phyloP scores from a whole-genome alignment of 2,797 vertebrate genomes.

The Pantherophis alleghaniensis region DNA sequence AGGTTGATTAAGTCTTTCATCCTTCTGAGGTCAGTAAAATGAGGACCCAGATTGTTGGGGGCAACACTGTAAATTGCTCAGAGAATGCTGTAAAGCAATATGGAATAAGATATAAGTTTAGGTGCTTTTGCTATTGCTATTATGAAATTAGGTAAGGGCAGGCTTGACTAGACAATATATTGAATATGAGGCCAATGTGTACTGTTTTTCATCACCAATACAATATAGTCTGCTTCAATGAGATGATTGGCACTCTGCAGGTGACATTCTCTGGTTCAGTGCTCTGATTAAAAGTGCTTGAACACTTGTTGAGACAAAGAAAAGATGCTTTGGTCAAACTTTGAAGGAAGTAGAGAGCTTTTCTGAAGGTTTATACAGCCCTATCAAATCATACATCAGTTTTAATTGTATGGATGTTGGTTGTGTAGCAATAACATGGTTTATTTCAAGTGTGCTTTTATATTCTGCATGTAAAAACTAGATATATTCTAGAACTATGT shows the following conservation, averaged over 20 bases:
- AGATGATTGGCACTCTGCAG: not conserved
- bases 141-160: not conserved
- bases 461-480: not conserved
- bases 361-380: not conserved
- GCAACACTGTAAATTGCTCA: not conserved
- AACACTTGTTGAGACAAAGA: not conserved
- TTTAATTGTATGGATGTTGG: not conserved
- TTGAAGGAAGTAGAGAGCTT: not conserved
- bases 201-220: not conserved
- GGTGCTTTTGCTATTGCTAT: not conserved
- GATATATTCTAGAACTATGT: not conserved
- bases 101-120: not conserved
- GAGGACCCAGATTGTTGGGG: not conserved
- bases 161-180: not conserved
- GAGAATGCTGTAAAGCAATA: not conserved
- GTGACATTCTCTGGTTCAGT: not conserved
- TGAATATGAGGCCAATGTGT: not conserved
- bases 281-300: not conserved
- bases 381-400: not conserved
- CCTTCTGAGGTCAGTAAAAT: not conserved
- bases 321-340: not conserved
- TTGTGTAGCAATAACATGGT: not conserved
- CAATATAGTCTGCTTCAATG: not conserved
- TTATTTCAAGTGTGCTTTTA: not conserved
- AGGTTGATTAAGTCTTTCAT: not conserved